Base-by-base conservation (phyloP, 2,888 invertebrate genomes). In the Drosophila pseudotakahashii region DNA sequence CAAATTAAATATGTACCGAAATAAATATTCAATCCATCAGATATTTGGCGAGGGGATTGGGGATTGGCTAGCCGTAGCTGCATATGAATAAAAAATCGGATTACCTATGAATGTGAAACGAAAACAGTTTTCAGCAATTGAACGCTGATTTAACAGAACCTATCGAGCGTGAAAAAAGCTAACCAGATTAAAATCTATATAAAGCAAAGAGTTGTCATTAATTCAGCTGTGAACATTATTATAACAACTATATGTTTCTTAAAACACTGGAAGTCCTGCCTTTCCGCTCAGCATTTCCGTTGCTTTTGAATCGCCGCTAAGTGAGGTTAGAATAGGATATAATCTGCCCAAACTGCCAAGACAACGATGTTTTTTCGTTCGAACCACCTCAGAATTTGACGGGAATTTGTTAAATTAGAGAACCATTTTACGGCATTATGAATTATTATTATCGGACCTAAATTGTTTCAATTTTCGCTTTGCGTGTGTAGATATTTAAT, bases 1-100 rank as follows among this genome's bases (percentile, higher is more conserved):
- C 85, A 87, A 82, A 73, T 81, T 79, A 87, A 71, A 60, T 42
- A 77, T 39, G 55, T 52, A 53, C 50, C 57, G 55, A 54, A 54
- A 39, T 30, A 75, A 37, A 55, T 34, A 57, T 64, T 55, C 47
- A 60, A 59, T 50, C 50, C 53, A 64, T 64, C 42, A 44, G 64
- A 53, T 66, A 37, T 34, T 26, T 48, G 37, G 34, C n/a, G 26
- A 13, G n/a, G n/a, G n/a, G n/a, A n/a, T n/a, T n/a, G 16, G 26
- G 26, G 2, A 19, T 32, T 44, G 16, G 36, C 36, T 26, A 41
- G 51, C 23, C n/a, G 26, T 30, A 37, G 44, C 14, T 51, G 54
- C 30, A 50, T 62, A 58, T 54, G 41, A 51, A 72, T 13, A 47
- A n/a, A 26, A 59, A 68, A 51, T 61, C 54, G 51, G 60, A 73